Base-by-base conservation (phyloP, 2,113 vertebrate genomes). In the Hemichromis elongatus region DNA sequence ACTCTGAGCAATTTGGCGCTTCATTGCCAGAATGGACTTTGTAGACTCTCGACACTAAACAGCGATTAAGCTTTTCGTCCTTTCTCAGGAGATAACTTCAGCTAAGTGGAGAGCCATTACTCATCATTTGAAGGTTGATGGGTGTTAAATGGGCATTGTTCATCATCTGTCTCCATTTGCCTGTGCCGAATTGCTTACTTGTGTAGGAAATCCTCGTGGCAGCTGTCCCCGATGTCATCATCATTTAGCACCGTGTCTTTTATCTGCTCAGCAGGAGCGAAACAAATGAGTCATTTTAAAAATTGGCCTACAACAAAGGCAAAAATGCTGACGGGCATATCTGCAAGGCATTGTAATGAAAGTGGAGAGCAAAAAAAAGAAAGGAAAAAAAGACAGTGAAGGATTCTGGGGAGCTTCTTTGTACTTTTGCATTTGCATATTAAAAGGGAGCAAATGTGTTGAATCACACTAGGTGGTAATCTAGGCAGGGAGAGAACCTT, bases 161-260 rank as follows among this genome's bases (percentile, higher is more conserved):
- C 88, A 84, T 90, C 90, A 92, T 92, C 90, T 30, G 86, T 91
- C 90, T 92, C 88, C 89, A 78, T 92, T 89, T 75, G 86, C n/a
- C 53, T 57, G 70, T 26, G 81, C 26, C 5, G 50, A 84, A 81
- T 77, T 12, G 66, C 97, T 93, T 97, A 99, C 99, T 99, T 99
- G 95, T 98, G 98, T 37, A 99, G 97, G 92, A 96, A 99, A 90
- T 98, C 98, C 96, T 98, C 98, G 47, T 97, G 98, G 94, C 98
- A 99, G 93, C 98, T 99, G 94, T 99, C 99, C 68, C 98, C 99
- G 86, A 99, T 99, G 94, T 99, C 98, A 94, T 99, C 98, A 92
- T 99, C 98, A 92, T 97, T 98, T 89, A 96, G 89, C 87, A 96
- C 91, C 0, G 98, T 99, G 92, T 98, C 98, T 94, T 96, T 96